These are phyloP conservation scores for Spodoptera picta DNA, from an alignment of 2,888 invertebrate genomes.

Conservation along the genomic window DNA sequence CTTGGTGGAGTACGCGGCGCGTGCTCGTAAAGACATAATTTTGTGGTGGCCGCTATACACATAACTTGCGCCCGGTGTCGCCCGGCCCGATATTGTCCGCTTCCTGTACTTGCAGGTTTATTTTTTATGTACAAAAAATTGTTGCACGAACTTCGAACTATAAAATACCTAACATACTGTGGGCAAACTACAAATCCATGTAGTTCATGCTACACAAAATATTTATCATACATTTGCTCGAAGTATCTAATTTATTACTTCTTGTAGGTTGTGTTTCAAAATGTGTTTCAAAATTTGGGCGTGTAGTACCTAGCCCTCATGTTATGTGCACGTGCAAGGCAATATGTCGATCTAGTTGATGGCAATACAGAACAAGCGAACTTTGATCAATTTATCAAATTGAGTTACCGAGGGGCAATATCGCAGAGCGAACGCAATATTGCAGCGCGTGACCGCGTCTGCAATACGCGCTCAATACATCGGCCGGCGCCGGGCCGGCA, in stretches of 20 bases:
- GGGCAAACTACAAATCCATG: too few species aligned
- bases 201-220: too few species aligned
- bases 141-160: conserved; percentile 3
- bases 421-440: conserved; percentile 88
- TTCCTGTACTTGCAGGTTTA: conserved; percentile 34
- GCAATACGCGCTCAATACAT: conserved; percentile 89
- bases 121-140: conserved; percentile 41
- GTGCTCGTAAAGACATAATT: conserved; percentile 53
- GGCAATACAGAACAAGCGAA: conserved; percentile 80
- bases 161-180: too few species aligned
- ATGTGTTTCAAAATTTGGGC: neutral
- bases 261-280: neutral
- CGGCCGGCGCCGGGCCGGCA: conserved; percentile 86
- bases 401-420: conserved; percentile 88
- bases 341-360: conserved; percentile 75
- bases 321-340: conserved; percentile 57
- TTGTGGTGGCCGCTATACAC: conserved; percentile 60
- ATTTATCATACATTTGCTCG: too few species aligned
- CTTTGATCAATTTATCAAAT: conserved; percentile 88
- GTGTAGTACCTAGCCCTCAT: conserved; percentile 8
- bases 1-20: conserved; percentile 30
- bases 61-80: conserved; percentile 58
- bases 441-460: conserved; percentile 89
- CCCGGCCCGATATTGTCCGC: conserved; percentile 44
- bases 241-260: too few species aligned